These are phyloP conservation scores for Xyrauchen texanus DNA, from an alignment of 2,113 vertebrate species.

Conservation along the genomic window DNA sequence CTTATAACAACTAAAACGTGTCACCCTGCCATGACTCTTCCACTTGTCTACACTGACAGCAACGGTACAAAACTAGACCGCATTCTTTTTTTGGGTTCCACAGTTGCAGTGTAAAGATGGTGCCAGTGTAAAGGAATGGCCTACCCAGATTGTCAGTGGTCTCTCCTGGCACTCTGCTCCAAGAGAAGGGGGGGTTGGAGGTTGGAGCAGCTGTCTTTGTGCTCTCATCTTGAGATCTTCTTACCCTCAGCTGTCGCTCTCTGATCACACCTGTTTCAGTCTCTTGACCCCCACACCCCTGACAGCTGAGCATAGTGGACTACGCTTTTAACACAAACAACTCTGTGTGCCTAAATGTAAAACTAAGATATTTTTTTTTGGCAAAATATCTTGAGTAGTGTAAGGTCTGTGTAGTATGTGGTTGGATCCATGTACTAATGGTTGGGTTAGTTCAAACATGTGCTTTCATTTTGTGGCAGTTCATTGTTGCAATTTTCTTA, in stretches of 20 bases:
- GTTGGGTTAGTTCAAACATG: no score
- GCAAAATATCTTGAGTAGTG: not conserved
- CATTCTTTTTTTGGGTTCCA: not conserved
- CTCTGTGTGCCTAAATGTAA: not conserved
- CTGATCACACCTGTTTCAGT: constrained; percentile 47
- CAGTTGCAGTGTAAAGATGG: not conserved
- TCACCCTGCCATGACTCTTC: not conserved
- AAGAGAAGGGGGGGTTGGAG: constrained; percentile 63
- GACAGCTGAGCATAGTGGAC: not conserved
- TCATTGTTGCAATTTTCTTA: no score
- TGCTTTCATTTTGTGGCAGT: no score
- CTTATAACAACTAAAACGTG: not conserved
- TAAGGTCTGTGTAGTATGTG: not conserved
- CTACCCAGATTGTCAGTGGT: constrained; percentile 36
- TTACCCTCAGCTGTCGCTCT: constrained; percentile 63
- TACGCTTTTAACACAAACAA: not conserved
- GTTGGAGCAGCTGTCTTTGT: constrained; percentile 70
- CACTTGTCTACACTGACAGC: not conserved
- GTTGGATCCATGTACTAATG: no score
- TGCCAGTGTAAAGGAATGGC: constrained; percentile 23
- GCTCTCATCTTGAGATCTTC: constrained; percentile 64
- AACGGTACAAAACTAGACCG: no score
- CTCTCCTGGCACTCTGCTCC: constrained; percentile 45
- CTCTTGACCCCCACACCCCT: constrained; percentile 25
- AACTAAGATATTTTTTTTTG: not conserved